Base-by-base conservation (phyloP, 2,113 vertebrate species). In the Brachirus orientalis region DNA sequence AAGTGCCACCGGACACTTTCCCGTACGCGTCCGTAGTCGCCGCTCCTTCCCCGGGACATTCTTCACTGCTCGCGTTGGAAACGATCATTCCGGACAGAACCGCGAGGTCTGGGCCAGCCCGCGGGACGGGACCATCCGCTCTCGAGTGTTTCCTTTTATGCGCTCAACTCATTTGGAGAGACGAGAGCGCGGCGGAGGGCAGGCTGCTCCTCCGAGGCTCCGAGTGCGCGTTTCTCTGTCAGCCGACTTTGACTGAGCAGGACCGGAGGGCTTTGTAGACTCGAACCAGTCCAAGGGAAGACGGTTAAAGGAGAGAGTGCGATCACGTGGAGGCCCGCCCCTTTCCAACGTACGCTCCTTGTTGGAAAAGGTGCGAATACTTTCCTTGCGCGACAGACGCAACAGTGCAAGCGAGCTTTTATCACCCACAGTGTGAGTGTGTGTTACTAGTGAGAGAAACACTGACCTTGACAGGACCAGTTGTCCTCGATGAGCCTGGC, bases 21-120 rank as follows among this genome's bases (percentile, higher is more conserved):
- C 58, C 77, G 79, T 75, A 76, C 66, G 67, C 51, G 57, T 63
- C 81, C 63, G 79, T 81, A 38, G 37, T 51, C 17, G 38, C 59
- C 11, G 62, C 66, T 40, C 76, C 56, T 50, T 52, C 63, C 57
- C 19, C 87, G 58, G 73, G 56, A 79, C 82, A 88, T 65, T 60
- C 73, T 72, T 72, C 85, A 22, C 90, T 92, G 67, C 86, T 93
- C 72, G 66, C 70, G 85, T 91, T 92, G 59, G 87, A 87, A 62
- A 84, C 78, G 63, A 90, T 90, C 89, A 92, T 89, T 4, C 63
- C 80, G 73, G 63, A 67, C 72, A 10, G 66, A 72, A 45, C 62
- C 46, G 73, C 17, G 33, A 70, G 64, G 60, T 87, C 77, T 72
- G 73, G 58, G 60, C 16, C 65, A 47, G 59, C 59, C 13, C 19